These are phyloP conservation scores for Engystomops pustulosus DNA, from an alignment of 2,113 vertebrate species.

Conservation along the genomic window DNA sequence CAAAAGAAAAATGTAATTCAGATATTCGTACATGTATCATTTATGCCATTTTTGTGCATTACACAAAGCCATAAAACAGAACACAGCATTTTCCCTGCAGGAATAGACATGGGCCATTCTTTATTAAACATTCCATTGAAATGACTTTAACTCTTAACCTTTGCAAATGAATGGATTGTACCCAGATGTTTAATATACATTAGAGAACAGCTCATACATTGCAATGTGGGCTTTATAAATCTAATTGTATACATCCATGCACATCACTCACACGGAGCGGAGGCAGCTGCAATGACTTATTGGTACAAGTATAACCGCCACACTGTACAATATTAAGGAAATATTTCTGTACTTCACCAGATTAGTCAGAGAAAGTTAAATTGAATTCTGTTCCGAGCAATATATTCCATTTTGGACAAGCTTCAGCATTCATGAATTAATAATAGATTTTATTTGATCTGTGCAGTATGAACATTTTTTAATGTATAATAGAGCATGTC, in stretches of 20 bases:
- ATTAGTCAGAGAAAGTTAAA: conserved; percentile 32
- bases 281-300: not conserved
- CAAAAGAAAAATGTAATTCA: too few species aligned
- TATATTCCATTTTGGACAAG: conserved; percentile 42
- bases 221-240: conserved; percentile 11
- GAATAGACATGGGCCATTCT: not conserved
- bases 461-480: conserved; percentile 40
- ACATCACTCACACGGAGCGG: not conserved
- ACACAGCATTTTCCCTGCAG: not conserved
- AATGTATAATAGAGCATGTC: conserved; percentile 39
- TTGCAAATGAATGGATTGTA: conserved; percentile 21
- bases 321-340: not conserved
- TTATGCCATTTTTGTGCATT: not conserved
- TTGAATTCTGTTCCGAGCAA: conserved; percentile 27
- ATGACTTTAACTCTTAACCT: conserved; percentile 4
- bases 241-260: conserved; percentile 18
- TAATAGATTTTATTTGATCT: conserved; percentile 37
- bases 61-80: not conserved
- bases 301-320: not conserved
- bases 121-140: conserved; percentile 1
- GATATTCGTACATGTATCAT: not conserved
- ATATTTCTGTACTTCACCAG: not conserved
- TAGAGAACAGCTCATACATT: not conserved
- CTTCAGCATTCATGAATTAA: conserved; percentile 40
- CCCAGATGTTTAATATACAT: conserved; percentile 31